Percentiles rank a stretch among this genome's conserved stretches.
phyloP scores from a whole-genome alignment of 2,797 vertebrate species.

The Sarcophilus harrisii region DNA sequence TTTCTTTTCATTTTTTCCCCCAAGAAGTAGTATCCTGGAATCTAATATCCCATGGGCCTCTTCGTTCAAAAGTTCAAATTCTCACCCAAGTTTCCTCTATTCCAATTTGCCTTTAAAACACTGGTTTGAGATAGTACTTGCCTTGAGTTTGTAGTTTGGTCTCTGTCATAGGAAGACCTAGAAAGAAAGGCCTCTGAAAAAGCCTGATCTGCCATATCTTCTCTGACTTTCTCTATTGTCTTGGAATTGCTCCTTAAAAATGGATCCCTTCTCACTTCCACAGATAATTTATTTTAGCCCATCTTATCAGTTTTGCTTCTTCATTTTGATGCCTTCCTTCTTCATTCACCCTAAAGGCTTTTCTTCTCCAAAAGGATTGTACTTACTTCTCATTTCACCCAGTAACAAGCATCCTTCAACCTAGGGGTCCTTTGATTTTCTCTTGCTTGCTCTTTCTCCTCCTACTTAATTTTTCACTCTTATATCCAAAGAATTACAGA shows the following conservation, averaged over 20 bases:
- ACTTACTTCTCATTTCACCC: not conserved
- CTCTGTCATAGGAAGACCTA: not conserved
- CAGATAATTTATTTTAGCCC: constrained; percentile 1
- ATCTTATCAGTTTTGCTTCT: not conserved
- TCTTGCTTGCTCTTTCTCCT: not conserved
- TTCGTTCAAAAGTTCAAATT: not conserved
- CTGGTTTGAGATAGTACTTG: not conserved
- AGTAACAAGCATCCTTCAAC: not conserved
- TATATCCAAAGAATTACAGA: not conserved
- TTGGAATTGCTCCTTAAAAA: not conserved
- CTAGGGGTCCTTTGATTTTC: not conserved
- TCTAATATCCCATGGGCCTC: not conserved
- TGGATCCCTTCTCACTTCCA: not conserved
- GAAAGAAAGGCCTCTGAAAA: not conserved
- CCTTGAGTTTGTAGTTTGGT: not conserved
- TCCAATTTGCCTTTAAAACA: not conserved
- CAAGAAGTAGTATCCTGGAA: not conserved
- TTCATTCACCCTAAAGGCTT: constrained; percentile 10
- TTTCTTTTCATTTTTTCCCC: not conserved
- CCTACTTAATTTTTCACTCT: not conserved
- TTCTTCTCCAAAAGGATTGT: not conserved
- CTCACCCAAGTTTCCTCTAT: not conserved
- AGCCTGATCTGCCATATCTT: not conserved
- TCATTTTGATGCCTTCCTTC: not conserved
- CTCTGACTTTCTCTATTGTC: not conserved